Percentiles rank a stretch among this genome's conserved stretches.
Evolutionary conservation across 2,113 vertebrate species (phyloP).

Genomic region (Cottus gobio): DNA sequence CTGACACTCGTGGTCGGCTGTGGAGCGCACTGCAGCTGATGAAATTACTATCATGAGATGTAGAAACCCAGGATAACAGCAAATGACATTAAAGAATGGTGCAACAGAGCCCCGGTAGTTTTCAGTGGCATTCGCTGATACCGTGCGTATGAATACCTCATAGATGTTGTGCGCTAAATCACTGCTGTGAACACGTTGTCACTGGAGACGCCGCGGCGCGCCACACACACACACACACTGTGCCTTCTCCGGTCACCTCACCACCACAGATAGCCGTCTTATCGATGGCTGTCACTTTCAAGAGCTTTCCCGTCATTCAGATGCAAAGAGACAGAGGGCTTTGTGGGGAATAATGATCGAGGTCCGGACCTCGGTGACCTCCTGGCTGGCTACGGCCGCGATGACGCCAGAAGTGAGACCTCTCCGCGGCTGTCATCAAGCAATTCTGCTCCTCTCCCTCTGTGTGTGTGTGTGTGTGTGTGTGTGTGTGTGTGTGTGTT

Average conservation of each 20-base stretch:
- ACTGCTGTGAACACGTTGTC: no score
- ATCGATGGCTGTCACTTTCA: not conserved
- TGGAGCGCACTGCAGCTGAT: not conserved
- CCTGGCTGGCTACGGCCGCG: no score
- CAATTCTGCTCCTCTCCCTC: not conserved
- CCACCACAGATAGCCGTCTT: not conserved
- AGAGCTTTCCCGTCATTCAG: not conserved
- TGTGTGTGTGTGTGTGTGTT: not conserved
- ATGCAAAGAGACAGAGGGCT: not conserved
- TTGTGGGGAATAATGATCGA: not conserved
- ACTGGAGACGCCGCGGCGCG: no score
- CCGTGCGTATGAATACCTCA: not conserved
- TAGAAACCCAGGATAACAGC: not conserved
- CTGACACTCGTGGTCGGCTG: no score
- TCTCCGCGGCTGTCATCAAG: not conserved
- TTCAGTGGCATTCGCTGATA: not conserved
- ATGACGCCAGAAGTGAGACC: not conserved
- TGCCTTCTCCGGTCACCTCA: not conserved
- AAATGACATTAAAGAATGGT: not conserved
- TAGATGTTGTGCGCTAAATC: not conserved
- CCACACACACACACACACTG: not conserved
- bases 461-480: not conserved
- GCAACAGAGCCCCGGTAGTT: not conserved
- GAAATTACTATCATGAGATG: not conserved
- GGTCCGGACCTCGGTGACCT: not conserved